Percentiles rank a stretch among this genome's conserved stretches.
Evolutionary conservation across 2,797 vertebrate species (phyloP).

Genomic region (Botia almorhae): DNA sequence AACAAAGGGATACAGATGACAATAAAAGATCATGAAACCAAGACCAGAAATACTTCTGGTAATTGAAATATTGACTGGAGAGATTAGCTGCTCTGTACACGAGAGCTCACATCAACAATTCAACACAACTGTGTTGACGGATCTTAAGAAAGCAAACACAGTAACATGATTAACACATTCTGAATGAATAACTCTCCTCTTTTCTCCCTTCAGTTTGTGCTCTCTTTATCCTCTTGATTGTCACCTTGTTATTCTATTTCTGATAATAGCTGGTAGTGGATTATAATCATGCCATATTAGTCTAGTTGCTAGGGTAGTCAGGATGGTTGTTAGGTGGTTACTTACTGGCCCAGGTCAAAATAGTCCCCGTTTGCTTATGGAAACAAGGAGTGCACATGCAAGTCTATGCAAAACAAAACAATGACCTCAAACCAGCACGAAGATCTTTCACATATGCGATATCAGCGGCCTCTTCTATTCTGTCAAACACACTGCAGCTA

Average conservation of each 20-base stretch:
- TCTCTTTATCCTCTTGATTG: too few species aligned
- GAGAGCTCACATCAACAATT: not conserved
- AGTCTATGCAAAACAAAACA: slow-evolving; percentile 21
- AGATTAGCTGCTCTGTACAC: slow-evolving; percentile 9
- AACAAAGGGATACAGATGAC: slow-evolving; percentile 28
- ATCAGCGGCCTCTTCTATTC: not conserved
- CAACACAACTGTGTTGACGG: slow-evolving; percentile 9
- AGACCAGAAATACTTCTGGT: not conserved
- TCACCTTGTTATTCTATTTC: too few species aligned
- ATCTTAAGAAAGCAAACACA: slow-evolving; percentile 20
- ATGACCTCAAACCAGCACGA: not conserved
- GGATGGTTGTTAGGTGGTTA: not conserved
- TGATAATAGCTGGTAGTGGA: too few species aligned
- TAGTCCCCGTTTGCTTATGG: slow-evolving; percentile 18
- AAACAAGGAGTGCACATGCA: slow-evolving; percentile 8
- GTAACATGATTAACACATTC: slow-evolving; percentile 6
- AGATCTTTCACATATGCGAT: not conserved
- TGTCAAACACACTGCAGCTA: too few species aligned
- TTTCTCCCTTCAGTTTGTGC: not conserved
- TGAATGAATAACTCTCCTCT: not conserved
- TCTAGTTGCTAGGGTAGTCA: not conserved
- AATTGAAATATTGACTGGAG: not conserved
- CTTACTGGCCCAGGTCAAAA: not conserved
- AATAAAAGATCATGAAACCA: not conserved
- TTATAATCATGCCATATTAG: too few species aligned